Evolutionary conservation across 2,888 invertebrate genomes (phyloP).

Genomic region (Himalopsyche tibetana): DNA sequence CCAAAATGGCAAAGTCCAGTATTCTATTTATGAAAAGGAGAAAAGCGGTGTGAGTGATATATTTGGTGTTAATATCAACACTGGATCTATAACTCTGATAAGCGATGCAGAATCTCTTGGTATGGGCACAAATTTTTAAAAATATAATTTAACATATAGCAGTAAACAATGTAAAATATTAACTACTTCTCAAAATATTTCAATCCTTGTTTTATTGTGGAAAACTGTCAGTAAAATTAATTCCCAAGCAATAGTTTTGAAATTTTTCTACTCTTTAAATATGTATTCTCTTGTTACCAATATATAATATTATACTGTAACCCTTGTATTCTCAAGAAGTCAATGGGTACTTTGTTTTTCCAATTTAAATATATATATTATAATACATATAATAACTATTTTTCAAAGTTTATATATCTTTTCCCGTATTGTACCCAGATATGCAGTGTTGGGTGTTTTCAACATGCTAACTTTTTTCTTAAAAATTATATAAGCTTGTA

Average conservation of each 20-base stretch:
- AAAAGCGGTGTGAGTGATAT: slow-evolving; percentile 80
- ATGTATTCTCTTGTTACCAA: background rate
- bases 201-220: too few species aligned
- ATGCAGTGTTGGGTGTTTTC: too few species aligned
- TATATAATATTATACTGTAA: too few species aligned
- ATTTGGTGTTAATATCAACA: slow-evolving; percentile 85
- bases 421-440: too few species aligned
- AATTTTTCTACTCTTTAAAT: background rate
- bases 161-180: too few species aligned
- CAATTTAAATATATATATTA: too few species aligned
- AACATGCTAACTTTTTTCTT: too few species aligned
- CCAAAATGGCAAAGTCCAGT: slow-evolving; percentile 82
- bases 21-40: slow-evolving; percentile 85
- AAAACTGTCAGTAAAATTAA: background rate
- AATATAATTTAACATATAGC: too few species aligned
- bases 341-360: background rate
- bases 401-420: too few species aligned
- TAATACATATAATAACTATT: too few species aligned
- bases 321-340: background rate
- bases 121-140: slow-evolving; percentile 65
- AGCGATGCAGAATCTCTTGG: slow-evolving; percentile 78
- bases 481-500: too few species aligned
- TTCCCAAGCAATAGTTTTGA: background rate
- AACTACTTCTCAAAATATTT: background rate
- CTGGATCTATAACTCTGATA: slow-evolving; percentile 84